Evolutionary conservation across 2,888 invertebrate genomes (phyloP), one percentile per base, ranked within the genome.

Genomic region (Phengaris alcon): DNA sequence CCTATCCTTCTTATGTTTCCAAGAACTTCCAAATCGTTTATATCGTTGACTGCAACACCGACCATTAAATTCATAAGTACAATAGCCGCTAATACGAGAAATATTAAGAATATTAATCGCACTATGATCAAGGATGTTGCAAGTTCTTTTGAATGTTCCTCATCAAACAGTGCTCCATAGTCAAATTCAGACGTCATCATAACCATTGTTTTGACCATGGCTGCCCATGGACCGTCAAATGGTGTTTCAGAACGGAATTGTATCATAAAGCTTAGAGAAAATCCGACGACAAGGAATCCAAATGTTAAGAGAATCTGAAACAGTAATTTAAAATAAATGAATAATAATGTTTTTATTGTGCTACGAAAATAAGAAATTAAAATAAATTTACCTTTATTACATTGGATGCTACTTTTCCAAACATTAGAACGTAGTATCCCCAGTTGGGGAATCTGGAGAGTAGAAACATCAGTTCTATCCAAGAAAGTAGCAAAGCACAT

Each of bases 101-200:
- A 95, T 6, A 93, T 79, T 0, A 94, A 83, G 79, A 95, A 94
- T 51, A 95, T 90, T 0, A 94, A 80, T 73, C 94, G 87, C 0
- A 94, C 90, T 52, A 94, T 84, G 57, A 91, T 82, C 35, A 91
- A 83, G 2, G 90, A 93, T 0, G 90, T 88, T 1, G 89, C 88
- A 0, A 90, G 84, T 78, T 90, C 85, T 77, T 86, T 82, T 1
- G 88, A 85, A 78, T 91, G 88, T n/a, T 86, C 86, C 76, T 91
- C 86, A 75, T 93, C 91, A 74, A 94, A 94, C 9, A 94, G 82
- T 6, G 90, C 88, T 9, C 80, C 86, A 80, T 95, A 94, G 78
- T 95, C 94, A 73, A 94, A 94, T 80, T 95, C 95, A 75, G 94
- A 94, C 7, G 94, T 94, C 94, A 94, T 94, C 95, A 95, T 95